Base-by-base conservation (phyloP, 2,113 vertebrate species). In the Syngnathus scovelli region DNA sequence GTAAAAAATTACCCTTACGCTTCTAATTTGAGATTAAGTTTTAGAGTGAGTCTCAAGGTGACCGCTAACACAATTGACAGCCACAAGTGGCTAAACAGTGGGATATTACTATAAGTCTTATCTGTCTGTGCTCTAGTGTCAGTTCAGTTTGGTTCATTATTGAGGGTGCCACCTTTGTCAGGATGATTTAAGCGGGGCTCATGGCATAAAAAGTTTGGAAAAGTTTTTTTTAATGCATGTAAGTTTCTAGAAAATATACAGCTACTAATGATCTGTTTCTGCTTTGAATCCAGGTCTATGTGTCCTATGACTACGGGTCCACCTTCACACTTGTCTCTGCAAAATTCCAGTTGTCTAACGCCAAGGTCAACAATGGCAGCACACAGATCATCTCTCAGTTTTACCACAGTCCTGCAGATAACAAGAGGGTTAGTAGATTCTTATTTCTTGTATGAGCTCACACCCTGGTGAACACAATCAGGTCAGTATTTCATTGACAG, bases 351-450 rank as follows among this genome's bases (percentile, higher is more conserved):
- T 90, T 96, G 0, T 68, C 88, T 0, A 73, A 27, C 2, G 85
- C 85, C 11, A 93, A 92, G 48, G 78, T 69, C 43, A 78, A 81
- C 48, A 70, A 76, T 27, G 80, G 61, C 61, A 93, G 78, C 0
- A 91, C 92, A 61, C 93, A 93, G 55, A 92, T 94, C 79, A 94
- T 99, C 1, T 90, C 95, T 4, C 96, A 99, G 90, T 98, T 99
- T 91, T 99, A 98, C 87, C 97, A 99, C 90, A 99, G 96, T 64
- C 97, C 96, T 0, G 94, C 92, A 0, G 96, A 99, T 89, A 98
- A 98, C 88, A 93, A 92, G 79, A 89, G 94, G 87, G 97, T 99
- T 84, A 93, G 93, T 71, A 44, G 11, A 15, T 44, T 41, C n/a
- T 62, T 44, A 10, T n/a, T 16, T 41, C 12, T 18, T 64, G 1